A percentile compares a stretch with the other conserved stretches of the same genome.
phyloP scores from a whole-genome alignment of 2,797 vertebrate species.

The Spheniscus humboldti region DNA sequence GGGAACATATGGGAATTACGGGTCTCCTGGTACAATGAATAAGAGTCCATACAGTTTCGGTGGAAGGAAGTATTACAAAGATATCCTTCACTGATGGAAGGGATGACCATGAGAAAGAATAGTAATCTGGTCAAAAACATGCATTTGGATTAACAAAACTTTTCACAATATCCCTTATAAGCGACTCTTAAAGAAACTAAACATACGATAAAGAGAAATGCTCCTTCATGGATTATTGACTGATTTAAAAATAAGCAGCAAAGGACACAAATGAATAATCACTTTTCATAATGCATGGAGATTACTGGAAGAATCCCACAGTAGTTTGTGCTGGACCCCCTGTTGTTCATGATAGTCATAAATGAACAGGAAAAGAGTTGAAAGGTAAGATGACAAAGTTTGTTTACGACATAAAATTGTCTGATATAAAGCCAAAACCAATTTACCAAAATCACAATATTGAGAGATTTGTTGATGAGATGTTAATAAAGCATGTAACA shows the following conservation, averaged over 20 bases:
- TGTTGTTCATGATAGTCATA: background rate
- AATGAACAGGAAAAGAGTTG: background rate
- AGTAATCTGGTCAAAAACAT: background rate
- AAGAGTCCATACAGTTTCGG: background rate
- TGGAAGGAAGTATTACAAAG: background rate
- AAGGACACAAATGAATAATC: background rate
- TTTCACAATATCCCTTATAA: background rate
- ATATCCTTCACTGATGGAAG: background rate
- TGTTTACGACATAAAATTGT: background rate
- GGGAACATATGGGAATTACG: background rate
- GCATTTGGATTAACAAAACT: background rate
- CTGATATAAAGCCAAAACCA: background rate
- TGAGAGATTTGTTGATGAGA: background rate
- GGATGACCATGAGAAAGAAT: background rate
- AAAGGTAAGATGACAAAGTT: background rate
- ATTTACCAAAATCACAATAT: background rate
- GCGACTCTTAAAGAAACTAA: background rate
- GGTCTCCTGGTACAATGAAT: background rate
- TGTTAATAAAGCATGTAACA: background rate
- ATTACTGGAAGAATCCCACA: background rate
- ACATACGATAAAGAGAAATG: background rate
- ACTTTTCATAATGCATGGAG: background rate
- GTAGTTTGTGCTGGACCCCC: background rate
- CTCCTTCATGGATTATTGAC: background rate
- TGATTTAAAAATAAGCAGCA: background rate